Evolutionary conservation across 2,888 invertebrate species (phyloP), one percentile per base, ranked within the genome.

Genomic region (Patella caerulea): DNA sequence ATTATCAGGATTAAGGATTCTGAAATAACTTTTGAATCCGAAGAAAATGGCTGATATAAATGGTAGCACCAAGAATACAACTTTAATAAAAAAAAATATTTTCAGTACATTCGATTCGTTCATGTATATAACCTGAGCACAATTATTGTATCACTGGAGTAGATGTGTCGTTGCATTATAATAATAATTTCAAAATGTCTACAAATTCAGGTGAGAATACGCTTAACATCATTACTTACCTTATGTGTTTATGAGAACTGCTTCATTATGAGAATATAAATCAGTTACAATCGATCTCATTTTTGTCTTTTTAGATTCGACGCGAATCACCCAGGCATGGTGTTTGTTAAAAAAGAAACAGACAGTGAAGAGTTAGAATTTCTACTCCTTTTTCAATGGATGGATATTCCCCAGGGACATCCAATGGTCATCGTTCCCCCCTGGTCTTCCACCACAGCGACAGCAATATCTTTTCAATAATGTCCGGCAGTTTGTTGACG

Each of bases 161-260:
- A 24, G 24, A 24, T 24, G 24, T 24, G 24, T 24, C 24, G 1
- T 24, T 24, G 24, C 24, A 24, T 24, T 24, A 24, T 24, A 24
- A 24, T 24, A 24, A 24, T 24, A 24, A 24, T 24, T 24, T 24
- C 24, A 24, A 24, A 24, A 24, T 24, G 24, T 24, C 24, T 24
- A 24, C 24, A 24, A 24, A 24, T 84, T 84, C 65, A 76, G 74
- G 11, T 83, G 82, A 79, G 84, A 85, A 53, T 83, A 79, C 81
- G 83, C 83, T n/a, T 84, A 86, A 54, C 84, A 84, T 56, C 79
- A 54, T 79, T 84, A 24, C 24, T 24, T 24, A 24, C 24, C 24
- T 24, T 24, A 24, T 24, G 24, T 24, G 24, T 24, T 24, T 17
- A 77, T 78, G 24, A 24, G 24, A 24, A 24, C 24, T 24, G 24